Evolutionary conservation across 2,888 invertebrate species (phyloP).

Genomic region (Ophion ventricosus): DNA sequence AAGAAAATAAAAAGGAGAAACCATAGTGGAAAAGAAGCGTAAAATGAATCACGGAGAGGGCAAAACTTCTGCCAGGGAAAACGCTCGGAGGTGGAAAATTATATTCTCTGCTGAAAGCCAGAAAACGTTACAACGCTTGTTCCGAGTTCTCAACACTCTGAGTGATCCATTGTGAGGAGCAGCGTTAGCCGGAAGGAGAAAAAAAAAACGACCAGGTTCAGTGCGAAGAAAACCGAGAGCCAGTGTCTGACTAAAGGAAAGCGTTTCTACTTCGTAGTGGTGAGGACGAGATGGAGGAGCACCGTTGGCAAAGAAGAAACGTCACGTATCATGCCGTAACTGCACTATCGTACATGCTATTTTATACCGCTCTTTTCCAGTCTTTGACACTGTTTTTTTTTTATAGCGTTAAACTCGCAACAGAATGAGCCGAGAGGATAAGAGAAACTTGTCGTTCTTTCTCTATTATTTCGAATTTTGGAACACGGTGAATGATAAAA

Average conservation of each 20-base stretch:
- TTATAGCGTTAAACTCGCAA: slow-evolving; percentile 11
- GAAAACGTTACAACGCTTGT: slow-evolving; percentile 26
- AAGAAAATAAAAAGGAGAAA: background rate
- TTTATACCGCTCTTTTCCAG: slow-evolving; percentile 25
- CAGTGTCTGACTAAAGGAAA: slow-evolving; percentile 35
- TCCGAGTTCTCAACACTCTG: slow-evolving; percentile 6
- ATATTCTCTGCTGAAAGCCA: slow-evolving; percentile 27
- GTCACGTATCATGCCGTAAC: background rate
- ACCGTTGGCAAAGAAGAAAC: slow-evolving; percentile 5
- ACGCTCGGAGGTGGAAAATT: slow-evolving; percentile 37
- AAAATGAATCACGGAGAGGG: background rate
- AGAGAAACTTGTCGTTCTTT: background rate
- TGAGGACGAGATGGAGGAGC: slow-evolving; percentile 12
- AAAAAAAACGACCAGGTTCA: background rate
- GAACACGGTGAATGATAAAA: slow-evolving; percentile 1
- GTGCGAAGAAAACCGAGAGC: slow-evolving; percentile 17
- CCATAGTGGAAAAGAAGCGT: background rate
- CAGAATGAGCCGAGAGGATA: background rate
- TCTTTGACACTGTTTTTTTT: slow-evolving; percentile 9
- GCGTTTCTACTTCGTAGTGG: slow-evolving; percentile 33
- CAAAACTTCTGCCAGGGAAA: slow-evolving; percentile 23
- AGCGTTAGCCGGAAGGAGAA: background rate
- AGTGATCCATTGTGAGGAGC: background rate
- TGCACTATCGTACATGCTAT: slow-evolving; percentile 5
- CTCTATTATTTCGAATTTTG: background rate